These are phyloP conservation scores for Blera fallax DNA, from an alignment of 2,888 invertebrate species.

Conservation along the genomic window DNA sequence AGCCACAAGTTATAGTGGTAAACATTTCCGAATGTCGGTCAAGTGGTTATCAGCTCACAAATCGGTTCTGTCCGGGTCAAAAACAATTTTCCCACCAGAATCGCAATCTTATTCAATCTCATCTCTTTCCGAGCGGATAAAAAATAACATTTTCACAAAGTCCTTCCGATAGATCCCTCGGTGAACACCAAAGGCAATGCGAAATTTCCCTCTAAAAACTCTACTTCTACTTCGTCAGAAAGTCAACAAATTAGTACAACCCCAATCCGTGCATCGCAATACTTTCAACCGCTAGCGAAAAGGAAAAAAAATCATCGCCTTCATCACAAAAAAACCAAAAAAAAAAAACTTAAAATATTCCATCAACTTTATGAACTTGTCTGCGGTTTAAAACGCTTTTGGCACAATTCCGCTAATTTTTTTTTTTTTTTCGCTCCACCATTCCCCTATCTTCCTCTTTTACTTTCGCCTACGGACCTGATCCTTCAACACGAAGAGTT, in stretches of 20 bases:
- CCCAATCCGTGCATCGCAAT: constrained; percentile 41
- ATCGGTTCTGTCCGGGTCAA: not conserved
- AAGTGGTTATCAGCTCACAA: too few relatives aligned
- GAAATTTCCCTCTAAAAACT: not conserved
- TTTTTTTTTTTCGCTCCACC: not conserved
- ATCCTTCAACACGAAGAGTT: constrained; percentile 61
- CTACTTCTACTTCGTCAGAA: constrained; percentile 9
- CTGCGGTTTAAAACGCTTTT: constrained; percentile 62
- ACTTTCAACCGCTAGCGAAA: constrained; percentile 17
- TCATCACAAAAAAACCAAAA: too few relatives aligned
- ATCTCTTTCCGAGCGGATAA: not conserved
- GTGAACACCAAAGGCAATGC: not conserved
- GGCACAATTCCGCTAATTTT: constrained; percentile 48
- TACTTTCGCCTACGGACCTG: constrained; percentile 20
- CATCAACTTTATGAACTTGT: constrained; percentile 68
- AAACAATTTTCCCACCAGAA: not conserved
- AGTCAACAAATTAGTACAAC: constrained; percentile 51
- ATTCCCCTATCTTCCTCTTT: not conserved
- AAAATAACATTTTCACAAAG: not conserved
- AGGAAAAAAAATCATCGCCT: constrained; percentile 10
- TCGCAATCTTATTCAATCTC: not conserved
- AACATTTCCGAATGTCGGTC: too few relatives aligned
- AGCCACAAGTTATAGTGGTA: too few relatives aligned
- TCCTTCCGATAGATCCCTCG: not conserved
- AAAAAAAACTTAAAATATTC: constrained; percentile 62